These are phyloP conservation scores for Hypomecis atomaria DNA, from an alignment of 2,888 invertebrate genomes.

Conservation along the genomic window DNA sequence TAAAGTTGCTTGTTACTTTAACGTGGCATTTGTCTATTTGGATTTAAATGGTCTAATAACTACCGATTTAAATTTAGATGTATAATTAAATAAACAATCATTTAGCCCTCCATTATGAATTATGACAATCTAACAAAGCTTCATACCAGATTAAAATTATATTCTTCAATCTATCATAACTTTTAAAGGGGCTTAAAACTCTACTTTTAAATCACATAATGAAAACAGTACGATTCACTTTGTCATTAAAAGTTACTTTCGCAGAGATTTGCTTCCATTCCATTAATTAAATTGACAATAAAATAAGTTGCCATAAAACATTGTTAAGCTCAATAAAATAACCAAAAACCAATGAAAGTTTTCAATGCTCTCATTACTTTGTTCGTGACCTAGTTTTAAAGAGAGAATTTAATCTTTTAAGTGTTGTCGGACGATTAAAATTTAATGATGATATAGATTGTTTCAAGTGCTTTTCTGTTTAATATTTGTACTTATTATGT, in stretches of 20 bases:
- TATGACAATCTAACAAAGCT: not conserved
- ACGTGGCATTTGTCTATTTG: no score
- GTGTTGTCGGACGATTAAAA: slow-evolving; percentile 1
- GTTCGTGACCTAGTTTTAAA: slow-evolving; percentile 13
- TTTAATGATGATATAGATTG: slow-evolving; percentile 5
- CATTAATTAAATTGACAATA: slow-evolving; percentile 18
- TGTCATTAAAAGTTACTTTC: slow-evolving; percentile 14
- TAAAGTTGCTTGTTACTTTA: no score
- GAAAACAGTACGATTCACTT: slow-evolving; percentile 5
- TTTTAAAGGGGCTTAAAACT: slow-evolving; percentile 1
- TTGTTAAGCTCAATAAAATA: slow-evolving; percentile 11
- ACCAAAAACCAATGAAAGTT: slow-evolving; percentile 15
- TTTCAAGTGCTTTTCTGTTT: not conserved
- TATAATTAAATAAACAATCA: no score
- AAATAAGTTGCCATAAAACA: slow-evolving; percentile 6
- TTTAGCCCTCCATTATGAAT: no score
- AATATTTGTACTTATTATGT: not conserved
- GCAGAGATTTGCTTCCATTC: slow-evolving; percentile 16
- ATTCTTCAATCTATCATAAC: not conserved
- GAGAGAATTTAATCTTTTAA: slow-evolving; percentile 5
- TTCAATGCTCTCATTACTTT: slow-evolving; percentile 7
- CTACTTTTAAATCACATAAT: slow-evolving; percentile 16
- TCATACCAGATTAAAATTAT: not conserved
- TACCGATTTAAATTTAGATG: no score
- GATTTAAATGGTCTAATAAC: no score